phyloP scores from a whole-genome alignment of 1,140 invertebrate genomes.

The Harpegnathos saltator region DNA sequence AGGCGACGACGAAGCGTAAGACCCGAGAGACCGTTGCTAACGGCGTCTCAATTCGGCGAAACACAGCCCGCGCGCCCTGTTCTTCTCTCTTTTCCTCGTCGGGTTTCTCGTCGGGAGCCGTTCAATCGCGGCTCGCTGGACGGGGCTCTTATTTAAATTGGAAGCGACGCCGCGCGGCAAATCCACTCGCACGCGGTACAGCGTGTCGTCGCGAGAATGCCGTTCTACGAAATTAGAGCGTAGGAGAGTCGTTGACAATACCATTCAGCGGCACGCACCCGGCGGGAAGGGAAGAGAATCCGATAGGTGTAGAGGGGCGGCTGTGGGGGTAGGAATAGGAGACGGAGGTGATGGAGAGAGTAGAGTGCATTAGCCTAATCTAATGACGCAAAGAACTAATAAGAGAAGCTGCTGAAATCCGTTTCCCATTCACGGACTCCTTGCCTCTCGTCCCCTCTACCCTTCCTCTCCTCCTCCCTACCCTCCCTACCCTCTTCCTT shows the following conservation, averaged over 20 bases:
- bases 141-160: slow-evolving; percentile 4
- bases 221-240: slow-evolving; percentile 25
- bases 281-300: slow-evolving; percentile 30
- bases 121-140: no score
- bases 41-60: neutral
- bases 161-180: neutral
- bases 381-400: slow-evolving; percentile 79
- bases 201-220: slow-evolving; percentile 1
- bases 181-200: slow-evolving; percentile 1
- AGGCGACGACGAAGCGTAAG: slow-evolving; percentile 35
- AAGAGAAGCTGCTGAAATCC: slow-evolving; percentile 73
- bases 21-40: neutral
- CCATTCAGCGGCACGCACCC: slow-evolving; percentile 39
- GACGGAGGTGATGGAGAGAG: slow-evolving; percentile 47
- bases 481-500: slow-evolving; percentile 45
- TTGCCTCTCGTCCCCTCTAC: slow-evolving; percentile 42
- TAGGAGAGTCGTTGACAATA: slow-evolving; percentile 65
- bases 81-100: neutral
- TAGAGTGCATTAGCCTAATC: slow-evolving; percentile 77
- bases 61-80: neutral
- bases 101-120: neutral
- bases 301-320: slow-evolving; percentile 24
- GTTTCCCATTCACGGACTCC: slow-evolving; percentile 71
- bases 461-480: slow-evolving; percentile 58
- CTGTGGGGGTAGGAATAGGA: slow-evolving; percentile 25